phyloP scores from a whole-genome alignment of 2,888 invertebrate genomes.

The Drosophila demipolita region DNA sequence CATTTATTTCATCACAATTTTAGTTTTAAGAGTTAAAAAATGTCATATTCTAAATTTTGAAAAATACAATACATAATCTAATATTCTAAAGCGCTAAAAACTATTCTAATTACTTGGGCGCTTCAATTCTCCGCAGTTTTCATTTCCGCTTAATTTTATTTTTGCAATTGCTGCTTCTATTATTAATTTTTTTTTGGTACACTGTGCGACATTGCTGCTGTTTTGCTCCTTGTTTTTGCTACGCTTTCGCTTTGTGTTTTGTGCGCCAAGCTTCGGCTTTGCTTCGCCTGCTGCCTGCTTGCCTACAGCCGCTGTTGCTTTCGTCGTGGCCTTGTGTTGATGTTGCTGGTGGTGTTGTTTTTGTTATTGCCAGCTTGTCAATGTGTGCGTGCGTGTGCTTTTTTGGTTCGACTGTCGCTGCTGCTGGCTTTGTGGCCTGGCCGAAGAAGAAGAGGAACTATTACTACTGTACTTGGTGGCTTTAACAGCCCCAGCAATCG shows the following conservation, averaged over 20 bases:
- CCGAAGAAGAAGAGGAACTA: slow-evolving; percentile 33
- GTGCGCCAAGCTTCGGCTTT: slow-evolving; percentile 58
- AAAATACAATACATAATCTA: not conserved
- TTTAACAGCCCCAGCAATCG: slow-evolving; percentile 34
- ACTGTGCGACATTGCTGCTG: slow-evolving; percentile 44
- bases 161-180: slow-evolving; percentile 10
- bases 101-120: not conserved
- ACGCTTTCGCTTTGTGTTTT: slow-evolving; percentile 70
- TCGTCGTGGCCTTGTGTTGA: slow-evolving; percentile 44
- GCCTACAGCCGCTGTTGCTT: slow-evolving; percentile 63
- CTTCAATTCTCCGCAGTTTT: not conserved
- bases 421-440: slow-evolving; percentile 49
- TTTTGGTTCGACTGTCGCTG: slow-evolving; percentile 48
- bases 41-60: not conserved
- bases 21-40: not conserved
- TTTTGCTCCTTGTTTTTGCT: slow-evolving; percentile 74
- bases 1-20: not conserved
- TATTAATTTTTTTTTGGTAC: slow-evolving; percentile 32
- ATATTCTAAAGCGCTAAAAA: not conserved
- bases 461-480: slow-evolving; percentile 70
- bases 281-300: slow-evolving; percentile 50
- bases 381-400: slow-evolving; percentile 58
- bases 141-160: not conserved
- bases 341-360: slow-evolving; percentile 35
- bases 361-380: slow-evolving; percentile 55